These are phyloP conservation scores for Oscheius sp. DNA, from an alignment of 1,140 invertebrate genomes.

Conservation along the genomic window DNA sequence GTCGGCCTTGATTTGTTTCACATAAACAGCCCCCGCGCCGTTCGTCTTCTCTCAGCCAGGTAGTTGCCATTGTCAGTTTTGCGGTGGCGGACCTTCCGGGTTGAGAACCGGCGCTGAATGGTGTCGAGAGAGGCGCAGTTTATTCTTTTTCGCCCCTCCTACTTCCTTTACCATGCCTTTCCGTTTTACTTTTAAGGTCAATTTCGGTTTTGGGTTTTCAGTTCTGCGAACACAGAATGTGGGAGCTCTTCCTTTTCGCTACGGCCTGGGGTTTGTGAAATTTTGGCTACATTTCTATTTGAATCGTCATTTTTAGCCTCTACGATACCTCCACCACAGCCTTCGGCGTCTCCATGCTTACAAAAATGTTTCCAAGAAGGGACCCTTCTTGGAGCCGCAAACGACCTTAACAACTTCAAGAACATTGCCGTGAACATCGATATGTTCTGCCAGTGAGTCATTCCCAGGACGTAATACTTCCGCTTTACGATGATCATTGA, in stretches of 20 bases:
- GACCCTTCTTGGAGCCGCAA: background rate
- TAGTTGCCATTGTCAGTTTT: too few species aligned
- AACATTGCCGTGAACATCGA: conserved; percentile 6
- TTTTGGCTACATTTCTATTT: background rate
- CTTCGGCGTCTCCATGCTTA: background rate
- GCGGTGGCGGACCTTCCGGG: too few species aligned
- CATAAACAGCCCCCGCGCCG: too few species aligned
- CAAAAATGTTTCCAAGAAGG: background rate
- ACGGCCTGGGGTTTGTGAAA: background rate
- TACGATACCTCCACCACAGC: background rate
- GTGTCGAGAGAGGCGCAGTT: too few species aligned
- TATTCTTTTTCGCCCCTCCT: too few species aligned
- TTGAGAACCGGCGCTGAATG: too few species aligned
- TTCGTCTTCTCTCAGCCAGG: too few species aligned
- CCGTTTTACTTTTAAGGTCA: too few species aligned
- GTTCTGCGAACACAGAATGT: too few species aligned
- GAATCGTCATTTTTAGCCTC: background rate
- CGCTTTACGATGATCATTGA: background rate
- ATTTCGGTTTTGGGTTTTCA: too few species aligned
- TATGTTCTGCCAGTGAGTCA: background rate
- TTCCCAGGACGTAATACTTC: background rate
- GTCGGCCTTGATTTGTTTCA: too few species aligned
- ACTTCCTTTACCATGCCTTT: too few species aligned
- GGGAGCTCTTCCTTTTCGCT: background rate
- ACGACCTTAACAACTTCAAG: conserved; percentile 3